Conservation (phyloP, 2,888 invertebrate genomes). For the Melolontha melolontha region DNA sequence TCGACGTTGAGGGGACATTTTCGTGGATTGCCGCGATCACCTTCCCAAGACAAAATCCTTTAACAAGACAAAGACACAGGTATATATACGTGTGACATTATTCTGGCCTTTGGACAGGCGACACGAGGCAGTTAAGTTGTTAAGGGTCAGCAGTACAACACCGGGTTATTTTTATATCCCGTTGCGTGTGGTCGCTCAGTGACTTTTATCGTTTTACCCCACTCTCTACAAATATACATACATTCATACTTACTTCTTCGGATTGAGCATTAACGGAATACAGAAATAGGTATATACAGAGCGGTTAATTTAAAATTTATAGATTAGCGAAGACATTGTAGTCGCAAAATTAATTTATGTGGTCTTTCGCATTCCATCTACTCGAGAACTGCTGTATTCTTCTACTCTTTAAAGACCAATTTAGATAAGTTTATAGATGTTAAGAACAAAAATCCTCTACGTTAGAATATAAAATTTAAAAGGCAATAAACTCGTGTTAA, state of each 20-base stretch:
- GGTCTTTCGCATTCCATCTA: too few species aligned
- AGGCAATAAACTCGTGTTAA: too few species aligned
- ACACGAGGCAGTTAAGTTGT: slow-evolving; percentile 50
- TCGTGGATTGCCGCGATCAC: neutral
- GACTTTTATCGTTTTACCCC: slow-evolving; percentile 49
- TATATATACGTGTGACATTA: slow-evolving; percentile 34
- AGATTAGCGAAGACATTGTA: too few species aligned
- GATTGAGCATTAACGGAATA: neutral
- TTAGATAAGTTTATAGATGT: too few species aligned
- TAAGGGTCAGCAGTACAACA: slow-evolving; percentile 44
- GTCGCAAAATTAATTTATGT: too few species aligned
- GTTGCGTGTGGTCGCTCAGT: slow-evolving; percentile 52
- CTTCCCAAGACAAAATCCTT: neutral
- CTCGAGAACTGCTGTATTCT: too few species aligned
- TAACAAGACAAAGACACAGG: slow-evolving; percentile 36
- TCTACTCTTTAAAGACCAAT: too few species aligned
- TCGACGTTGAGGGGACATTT: too few species aligned
- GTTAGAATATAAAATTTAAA: too few species aligned
- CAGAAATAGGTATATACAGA: neutral
- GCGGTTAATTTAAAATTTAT: too few species aligned
- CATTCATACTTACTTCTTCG: neutral
- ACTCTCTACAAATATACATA: slow-evolving; percentile 7
- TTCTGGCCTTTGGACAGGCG: slow-evolving; percentile 45
- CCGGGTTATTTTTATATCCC: slow-evolving; percentile 51
- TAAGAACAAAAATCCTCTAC: too few species aligned